A percentile compares a stretch with the other conserved stretches of the same genome.
Conservation (phyloP, 2,888 invertebrate genomes). For the Calameuta pallipes region DNA sequence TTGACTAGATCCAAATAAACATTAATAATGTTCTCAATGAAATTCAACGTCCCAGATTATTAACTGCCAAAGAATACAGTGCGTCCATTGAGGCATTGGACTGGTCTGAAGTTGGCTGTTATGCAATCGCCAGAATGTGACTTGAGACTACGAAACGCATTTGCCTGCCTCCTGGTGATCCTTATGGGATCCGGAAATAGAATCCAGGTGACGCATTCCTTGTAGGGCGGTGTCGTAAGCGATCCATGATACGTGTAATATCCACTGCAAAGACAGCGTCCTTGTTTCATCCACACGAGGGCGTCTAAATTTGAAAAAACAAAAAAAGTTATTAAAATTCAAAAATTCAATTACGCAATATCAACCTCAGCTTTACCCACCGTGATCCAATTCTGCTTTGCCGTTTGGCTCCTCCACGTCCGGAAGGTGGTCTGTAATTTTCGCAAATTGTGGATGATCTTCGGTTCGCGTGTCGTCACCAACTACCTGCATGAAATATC, state of each 20-base stretch:
- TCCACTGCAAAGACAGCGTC: slow-evolving; percentile 31
- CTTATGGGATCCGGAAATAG: slow-evolving; percentile 41
- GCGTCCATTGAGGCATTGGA: slow-evolving; percentile 32
- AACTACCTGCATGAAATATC: slow-evolving; percentile 47
- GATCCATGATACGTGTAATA: slow-evolving; percentile 55
- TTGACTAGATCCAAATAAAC: slow-evolving; percentile 13
- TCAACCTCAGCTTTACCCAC: slow-evolving; percentile 2
- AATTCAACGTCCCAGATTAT: not conserved
- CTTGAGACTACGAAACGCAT: slow-evolving; percentile 13
- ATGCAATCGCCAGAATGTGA: slow-evolving; percentile 17
- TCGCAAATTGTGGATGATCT: slow-evolving; percentile 42
- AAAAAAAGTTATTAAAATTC: not conserved
- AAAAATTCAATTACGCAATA: not conserved
- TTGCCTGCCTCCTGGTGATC: slow-evolving; percentile 48
- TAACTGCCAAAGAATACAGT: slow-evolving; percentile 18
- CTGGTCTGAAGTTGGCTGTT: slow-evolving; percentile 20
- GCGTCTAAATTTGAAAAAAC: slow-evolving; percentile 28
- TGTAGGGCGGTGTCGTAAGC: slow-evolving; percentile 44
- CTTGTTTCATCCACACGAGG: slow-evolving; percentile 42
- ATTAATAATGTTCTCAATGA: not conserved
- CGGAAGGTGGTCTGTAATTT: slow-evolving; percentile 41
- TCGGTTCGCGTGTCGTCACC: slow-evolving; percentile 19
- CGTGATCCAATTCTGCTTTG: slow-evolving; percentile 16
- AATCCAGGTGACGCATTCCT: slow-evolving; percentile 54
- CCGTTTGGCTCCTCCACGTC: slow-evolving; percentile 30